These are phyloP conservation scores for Brachyhypopomus occidentalis DNA, from an alignment of 2,113 vertebrate species.

Conservation along the genomic window DNA sequence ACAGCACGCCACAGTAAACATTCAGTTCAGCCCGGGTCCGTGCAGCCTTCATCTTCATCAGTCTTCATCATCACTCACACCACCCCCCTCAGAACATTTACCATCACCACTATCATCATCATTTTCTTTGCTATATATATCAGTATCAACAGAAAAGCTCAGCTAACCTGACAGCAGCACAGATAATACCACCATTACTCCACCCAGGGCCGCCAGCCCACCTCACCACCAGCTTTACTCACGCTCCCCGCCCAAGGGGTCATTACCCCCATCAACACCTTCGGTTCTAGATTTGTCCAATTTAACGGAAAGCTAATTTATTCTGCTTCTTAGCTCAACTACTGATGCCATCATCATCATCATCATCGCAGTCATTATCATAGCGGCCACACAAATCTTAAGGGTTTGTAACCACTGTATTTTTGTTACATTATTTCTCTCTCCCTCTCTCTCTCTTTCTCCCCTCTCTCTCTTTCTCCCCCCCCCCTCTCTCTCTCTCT, in stretches of 20 bases:
- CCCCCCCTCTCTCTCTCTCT: too few relatives aligned
- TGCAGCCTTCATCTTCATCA: neutral
- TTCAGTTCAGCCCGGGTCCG: neutral
- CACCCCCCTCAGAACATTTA: neutral
- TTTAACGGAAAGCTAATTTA: too few relatives aligned
- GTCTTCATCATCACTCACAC: too few relatives aligned
- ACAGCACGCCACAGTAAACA: neutral
- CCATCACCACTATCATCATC: too few relatives aligned
- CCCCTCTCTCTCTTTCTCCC: too few relatives aligned
- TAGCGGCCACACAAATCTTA: too few relatives aligned
- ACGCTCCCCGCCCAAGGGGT: neutral
- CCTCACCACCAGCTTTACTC: neutral
- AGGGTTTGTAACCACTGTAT: constrained; percentile 29
- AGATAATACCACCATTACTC: constrained; percentile 29
- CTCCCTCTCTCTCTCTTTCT: constrained; percentile 9
- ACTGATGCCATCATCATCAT: neutral
- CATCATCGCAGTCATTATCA: constrained; percentile 13
- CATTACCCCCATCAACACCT: constrained; percentile 3
- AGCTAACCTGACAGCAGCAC: constrained; percentile 12
- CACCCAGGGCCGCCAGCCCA: too few relatives aligned
- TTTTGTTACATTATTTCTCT: constrained; percentile 30
- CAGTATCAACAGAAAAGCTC: constrained; percentile 1
- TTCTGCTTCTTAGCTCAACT: too few relatives aligned
- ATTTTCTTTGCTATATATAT: neutral
- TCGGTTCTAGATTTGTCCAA: neutral